phyloP scores from a whole-genome alignment of 2,113 vertebrate genomes.

The Scolopax mira region DNA sequence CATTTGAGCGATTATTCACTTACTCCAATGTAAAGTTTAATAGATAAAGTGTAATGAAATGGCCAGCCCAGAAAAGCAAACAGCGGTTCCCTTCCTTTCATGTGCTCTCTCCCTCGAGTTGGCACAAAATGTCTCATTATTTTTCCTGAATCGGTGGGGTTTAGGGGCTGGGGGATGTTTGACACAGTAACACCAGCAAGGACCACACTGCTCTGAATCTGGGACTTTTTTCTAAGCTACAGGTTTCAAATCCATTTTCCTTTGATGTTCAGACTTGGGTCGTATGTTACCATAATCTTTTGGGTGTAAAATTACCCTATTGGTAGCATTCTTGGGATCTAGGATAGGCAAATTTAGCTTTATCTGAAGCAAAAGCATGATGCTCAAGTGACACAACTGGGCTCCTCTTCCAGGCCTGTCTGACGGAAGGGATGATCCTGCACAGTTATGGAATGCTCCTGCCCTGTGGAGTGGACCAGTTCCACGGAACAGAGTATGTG shows the following conservation, averaged over 20 bases:
- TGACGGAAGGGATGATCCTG: conserved; percentile 84
- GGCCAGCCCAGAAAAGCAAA: not conserved
- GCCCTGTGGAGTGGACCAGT: conserved; percentile 91
- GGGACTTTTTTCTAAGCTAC: not conserved
- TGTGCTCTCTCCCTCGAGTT: not conserved
- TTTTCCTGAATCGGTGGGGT: not conserved
- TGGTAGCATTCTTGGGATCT: not conserved
- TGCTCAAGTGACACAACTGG: not conserved
- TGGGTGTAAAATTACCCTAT: not conserved
- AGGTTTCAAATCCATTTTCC: not conserved
- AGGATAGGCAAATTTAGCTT: not conserved
- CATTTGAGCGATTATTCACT: not conserved
- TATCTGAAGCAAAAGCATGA: not conserved
- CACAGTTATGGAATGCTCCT: conserved; percentile 95
- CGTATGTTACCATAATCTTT: rapidly evolving
- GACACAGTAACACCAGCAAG: rapidly evolving
- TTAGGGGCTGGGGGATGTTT: not conserved
- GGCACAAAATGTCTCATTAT: not conserved
- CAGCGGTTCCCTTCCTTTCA: not conserved
- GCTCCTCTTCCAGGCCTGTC: conserved; percentile 81
- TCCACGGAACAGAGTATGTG: conserved; percentile 92
- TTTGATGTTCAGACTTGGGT: not conserved
- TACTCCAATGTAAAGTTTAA: not conserved
- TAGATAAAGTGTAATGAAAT: not conserved
- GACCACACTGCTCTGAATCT: not conserved